Percentiles rank a stretch among this genome's conserved stretches.
Evolutionary conservation across 1,140 invertebrate genomes (phyloP).

Genomic region (Anthonomus grandis): DNA sequence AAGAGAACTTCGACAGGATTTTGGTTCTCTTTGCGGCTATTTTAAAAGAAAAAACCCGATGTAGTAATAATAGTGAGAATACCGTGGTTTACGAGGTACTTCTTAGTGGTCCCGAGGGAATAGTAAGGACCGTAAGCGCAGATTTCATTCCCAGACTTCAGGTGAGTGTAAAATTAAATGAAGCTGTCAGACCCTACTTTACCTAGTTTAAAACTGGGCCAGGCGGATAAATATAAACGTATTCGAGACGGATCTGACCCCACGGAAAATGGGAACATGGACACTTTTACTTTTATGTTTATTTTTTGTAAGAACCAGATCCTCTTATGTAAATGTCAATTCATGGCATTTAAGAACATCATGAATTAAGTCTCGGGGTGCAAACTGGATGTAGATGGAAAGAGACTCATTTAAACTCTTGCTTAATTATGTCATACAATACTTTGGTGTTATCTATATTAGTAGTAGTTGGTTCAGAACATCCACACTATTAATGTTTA

Average conservation of each 20-base stretch:
- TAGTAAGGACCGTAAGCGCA: conserved; percentile 37
- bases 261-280: conserved; percentile 28
- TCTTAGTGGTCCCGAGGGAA: conserved; percentile 30
- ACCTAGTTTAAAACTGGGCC: conserved; percentile 32
- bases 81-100: conserved; percentile 39
- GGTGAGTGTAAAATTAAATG: conserved; percentile 40
- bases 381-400: too few relatives aligned
- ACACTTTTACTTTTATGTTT: conserved; percentile 37
- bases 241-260: conserved; percentile 37
- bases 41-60: conserved; percentile 38
- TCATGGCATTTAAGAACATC: too few relatives aligned
- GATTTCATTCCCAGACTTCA: conserved; percentile 46
- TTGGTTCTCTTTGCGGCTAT: conserved; percentile 45
- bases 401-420: too few relatives aligned
- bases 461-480: too few relatives aligned
- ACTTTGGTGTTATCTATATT: too few relatives aligned
- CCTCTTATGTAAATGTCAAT: conserved; percentile 2
- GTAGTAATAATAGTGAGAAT: conserved; percentile 30
- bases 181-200: too few relatives aligned
- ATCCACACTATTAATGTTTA: too few relatives aligned
- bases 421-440: too few relatives aligned
- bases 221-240: conserved; percentile 28
- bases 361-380: too few relatives aligned
- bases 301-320: conserved; percentile 11
- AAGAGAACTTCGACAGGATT: conserved; percentile 44